Percentiles rank a stretch among this genome's conserved stretches.
These are phyloP conservation scores for Equus quagga DNA, from an alignment of 2,113 vertebrate species.

Conservation along the genomic window DNA sequence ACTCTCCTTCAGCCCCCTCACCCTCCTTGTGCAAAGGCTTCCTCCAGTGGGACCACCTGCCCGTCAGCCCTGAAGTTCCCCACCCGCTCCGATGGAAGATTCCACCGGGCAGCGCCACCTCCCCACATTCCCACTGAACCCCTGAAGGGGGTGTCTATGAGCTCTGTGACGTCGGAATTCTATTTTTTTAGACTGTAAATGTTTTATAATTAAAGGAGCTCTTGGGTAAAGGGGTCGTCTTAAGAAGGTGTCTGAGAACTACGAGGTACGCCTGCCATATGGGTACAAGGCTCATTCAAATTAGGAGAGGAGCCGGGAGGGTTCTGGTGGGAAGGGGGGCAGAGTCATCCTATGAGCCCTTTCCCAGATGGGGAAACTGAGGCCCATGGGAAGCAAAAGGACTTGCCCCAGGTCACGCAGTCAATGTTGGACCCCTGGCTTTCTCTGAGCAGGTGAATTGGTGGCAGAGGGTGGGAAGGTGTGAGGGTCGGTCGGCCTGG, in stretches of 20 bases:
- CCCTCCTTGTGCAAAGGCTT: not conserved
- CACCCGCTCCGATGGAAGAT: not conserved
- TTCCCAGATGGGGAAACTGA: not conserved
- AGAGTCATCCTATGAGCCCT: not conserved
- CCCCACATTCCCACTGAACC: not conserved
- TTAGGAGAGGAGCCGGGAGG: not conserved
- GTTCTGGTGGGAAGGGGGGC: not conserved
- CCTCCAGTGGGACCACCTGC: not conserved
- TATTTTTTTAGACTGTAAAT: not conserved
- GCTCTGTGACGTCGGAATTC: not conserved
- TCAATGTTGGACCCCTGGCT: not conserved
- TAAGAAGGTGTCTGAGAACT: not conserved
- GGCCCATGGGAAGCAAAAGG: too few species aligned
- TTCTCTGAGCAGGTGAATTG: not conserved
- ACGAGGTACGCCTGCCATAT: not conserved
- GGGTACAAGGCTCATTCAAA: not conserved
- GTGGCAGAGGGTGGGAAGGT: not conserved
- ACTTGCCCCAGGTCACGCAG: not conserved
- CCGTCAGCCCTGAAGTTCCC: not conserved
- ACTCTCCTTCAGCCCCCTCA: too few species aligned
- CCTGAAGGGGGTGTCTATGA: not conserved
- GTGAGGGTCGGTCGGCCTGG: not conserved
- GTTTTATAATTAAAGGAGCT: constrained; percentile 69
- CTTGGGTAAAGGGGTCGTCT: not conserved
- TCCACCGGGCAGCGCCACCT: not conserved